Conservation (phyloP, 2,113 vertebrate genomes). For the Microcebus tavaratra region DNA sequence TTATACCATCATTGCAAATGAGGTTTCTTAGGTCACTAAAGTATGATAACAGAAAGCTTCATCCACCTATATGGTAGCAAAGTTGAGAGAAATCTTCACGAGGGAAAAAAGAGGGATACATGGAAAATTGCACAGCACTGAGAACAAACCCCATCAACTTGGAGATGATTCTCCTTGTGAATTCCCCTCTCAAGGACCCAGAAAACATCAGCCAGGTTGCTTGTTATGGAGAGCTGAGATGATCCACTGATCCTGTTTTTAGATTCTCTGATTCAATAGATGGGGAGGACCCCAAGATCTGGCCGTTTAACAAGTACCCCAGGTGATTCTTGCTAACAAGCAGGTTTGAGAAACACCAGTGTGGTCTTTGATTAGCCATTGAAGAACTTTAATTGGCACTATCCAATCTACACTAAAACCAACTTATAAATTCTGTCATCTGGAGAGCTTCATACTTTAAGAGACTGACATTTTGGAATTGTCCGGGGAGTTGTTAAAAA, state of each 20-base stretch:
- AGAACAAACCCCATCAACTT: not conserved
- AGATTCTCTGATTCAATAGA: not conserved
- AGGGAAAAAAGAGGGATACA: not conserved
- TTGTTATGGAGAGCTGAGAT: not conserved
- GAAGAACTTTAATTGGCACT: not conserved
- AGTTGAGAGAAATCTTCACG: not conserved
- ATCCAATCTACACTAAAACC: not conserved
- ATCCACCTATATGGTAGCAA: not conserved
- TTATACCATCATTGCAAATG: not conserved
- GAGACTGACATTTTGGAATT: not conserved
- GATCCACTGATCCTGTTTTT: not conserved
- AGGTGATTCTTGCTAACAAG: not conserved
- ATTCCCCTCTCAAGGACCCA: not conserved
- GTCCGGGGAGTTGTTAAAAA: not conserved
- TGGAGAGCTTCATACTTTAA: not conserved
- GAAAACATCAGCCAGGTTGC: not conserved
- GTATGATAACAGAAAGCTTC: not conserved
- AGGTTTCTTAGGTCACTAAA: not conserved
- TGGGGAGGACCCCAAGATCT: fast-evolving
- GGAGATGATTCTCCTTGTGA: not conserved
- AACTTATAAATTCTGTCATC: not conserved
- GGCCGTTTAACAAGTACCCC: not conserved
- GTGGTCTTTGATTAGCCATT: too few species aligned
- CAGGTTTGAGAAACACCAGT: not conserved
- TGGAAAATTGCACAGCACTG: not conserved